A percentile compares a stretch with the other conserved stretches of the same genome.
phyloP scores from a whole-genome alignment of 2,888 invertebrate species.

The Dynastes hyllus region DNA sequence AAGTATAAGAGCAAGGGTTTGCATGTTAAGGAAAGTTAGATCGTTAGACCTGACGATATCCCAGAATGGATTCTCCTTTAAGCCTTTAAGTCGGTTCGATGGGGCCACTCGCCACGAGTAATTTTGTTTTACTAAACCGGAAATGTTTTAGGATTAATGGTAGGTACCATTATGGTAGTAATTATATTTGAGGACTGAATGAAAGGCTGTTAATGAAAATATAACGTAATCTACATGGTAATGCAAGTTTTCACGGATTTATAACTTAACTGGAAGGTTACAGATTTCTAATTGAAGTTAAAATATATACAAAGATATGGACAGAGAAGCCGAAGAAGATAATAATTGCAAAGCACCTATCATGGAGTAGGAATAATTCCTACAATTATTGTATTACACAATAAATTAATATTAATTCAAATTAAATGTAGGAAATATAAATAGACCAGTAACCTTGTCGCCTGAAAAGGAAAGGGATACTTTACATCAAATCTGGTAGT shows the following conservation, averaged over 20 bases:
- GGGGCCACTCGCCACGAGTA: conserved; percentile 26
- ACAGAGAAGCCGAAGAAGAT: too few relatives aligned
- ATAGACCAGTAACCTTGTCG: too few relatives aligned
- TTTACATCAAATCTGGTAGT: too few relatives aligned
- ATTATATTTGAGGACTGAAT: conserved; percentile 20
- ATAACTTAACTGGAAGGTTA: too few relatives aligned
- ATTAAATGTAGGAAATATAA: too few relatives aligned
- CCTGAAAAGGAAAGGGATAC: too few relatives aligned
- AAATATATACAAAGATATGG: too few relatives aligned
- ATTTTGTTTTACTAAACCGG: conserved; percentile 41
- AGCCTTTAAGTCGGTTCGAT: conserved; percentile 47
- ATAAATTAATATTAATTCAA: too few relatives aligned
- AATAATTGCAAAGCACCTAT: too few relatives aligned
- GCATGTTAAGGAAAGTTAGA: conserved; percentile 51
- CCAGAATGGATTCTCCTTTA: conserved; percentile 48
- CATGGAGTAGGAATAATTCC: too few relatives aligned
- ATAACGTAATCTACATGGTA: not conserved
- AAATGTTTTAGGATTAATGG: conserved; percentile 33
- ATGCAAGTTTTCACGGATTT: not conserved
- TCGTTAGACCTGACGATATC: conserved; percentile 50
- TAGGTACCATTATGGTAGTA: conserved; percentile 9
- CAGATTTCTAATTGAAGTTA: too few relatives aligned
- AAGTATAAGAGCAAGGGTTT: conserved; percentile 46
- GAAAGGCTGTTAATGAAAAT: not conserved
- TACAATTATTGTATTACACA: too few relatives aligned